Conservation (phyloP, 64 coral and sea anemone genomes). For the Montipora cactus region DNA sequence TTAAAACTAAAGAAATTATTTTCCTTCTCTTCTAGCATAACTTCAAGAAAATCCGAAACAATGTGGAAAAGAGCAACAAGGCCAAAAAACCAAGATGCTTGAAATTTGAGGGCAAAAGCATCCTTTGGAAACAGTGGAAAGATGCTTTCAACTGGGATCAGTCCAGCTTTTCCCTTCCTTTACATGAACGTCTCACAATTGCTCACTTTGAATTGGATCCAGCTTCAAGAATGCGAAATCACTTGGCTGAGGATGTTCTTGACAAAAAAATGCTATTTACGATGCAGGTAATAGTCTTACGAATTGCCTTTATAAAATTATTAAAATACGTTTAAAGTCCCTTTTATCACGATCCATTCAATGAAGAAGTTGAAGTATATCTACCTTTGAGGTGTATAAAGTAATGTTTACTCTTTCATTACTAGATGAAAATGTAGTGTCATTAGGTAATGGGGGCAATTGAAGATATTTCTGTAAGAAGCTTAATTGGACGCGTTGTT, state of each 20-base stretch:
- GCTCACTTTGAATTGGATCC: conserved; percentile 34
- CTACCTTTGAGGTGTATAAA: no score
- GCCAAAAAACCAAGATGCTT: not conserved
- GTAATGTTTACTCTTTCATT: no score
- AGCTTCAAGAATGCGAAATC: conserved; percentile 43
- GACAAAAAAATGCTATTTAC: conserved; percentile 48
- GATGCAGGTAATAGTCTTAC: conserved; percentile 30
- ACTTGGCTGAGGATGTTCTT: conserved; percentile 54
- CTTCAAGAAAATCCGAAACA: conserved; percentile 61
- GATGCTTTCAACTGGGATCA: conserved; percentile 24
- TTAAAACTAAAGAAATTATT: no score
- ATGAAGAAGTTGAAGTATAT: no score
- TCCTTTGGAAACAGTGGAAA: not conserved
- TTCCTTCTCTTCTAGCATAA: conserved; percentile 1
- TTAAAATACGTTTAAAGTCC: no score
- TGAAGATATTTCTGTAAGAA: no score
- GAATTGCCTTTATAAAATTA: no score
- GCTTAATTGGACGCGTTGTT: no score
- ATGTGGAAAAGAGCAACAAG: conserved; percentile 5
- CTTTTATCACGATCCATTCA: no score
- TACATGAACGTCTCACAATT: conserved; percentile 26
- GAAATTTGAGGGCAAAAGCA: not conserved
- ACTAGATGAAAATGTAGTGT: no score
- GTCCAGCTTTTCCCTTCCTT: conserved; percentile 11
- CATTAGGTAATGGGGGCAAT: no score